Evolutionary conservation across 2,113 vertebrate species (phyloP).

Genomic region (Rhinopomastus cyanomelas): DNA sequence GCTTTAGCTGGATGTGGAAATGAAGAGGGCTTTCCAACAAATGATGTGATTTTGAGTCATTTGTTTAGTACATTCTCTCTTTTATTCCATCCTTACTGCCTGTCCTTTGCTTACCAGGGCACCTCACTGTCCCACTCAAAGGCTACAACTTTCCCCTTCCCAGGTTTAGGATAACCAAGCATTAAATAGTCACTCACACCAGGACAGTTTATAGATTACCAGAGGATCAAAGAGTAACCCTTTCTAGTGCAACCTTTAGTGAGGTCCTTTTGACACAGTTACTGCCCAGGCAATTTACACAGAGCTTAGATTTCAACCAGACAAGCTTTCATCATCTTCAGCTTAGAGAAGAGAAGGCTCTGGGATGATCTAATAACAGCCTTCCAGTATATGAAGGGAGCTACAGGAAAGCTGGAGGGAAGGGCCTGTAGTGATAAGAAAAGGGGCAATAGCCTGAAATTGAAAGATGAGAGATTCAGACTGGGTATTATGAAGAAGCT

Average conservation of each 20-base stretch:
- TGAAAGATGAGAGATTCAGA: too few relatives aligned
- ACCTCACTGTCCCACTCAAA: not conserved
- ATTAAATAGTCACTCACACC: not conserved
- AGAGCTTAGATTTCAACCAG: not conserved
- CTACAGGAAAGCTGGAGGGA: too few relatives aligned
- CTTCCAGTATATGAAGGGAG: too few relatives aligned
- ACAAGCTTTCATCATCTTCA: not conserved
- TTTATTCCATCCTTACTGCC: constrained; percentile 13
- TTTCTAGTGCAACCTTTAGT: not conserved
- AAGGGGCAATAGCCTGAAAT: too few relatives aligned
- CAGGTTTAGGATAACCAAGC: not conserved
- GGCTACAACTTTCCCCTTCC: not conserved
- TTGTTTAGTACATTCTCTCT: constrained; percentile 29
- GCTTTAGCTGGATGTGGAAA: constrained; percentile 29
- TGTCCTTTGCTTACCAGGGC: not conserved
- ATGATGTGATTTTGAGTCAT: constrained; percentile 60
- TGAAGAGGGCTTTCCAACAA: constrained; percentile 15
- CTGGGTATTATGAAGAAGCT: too few relatives aligned
- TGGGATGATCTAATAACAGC: too few relatives aligned
- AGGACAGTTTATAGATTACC: not conserved
- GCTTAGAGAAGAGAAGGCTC: too few relatives aligned
- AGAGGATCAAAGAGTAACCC: not conserved
- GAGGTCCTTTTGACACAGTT: not conserved
- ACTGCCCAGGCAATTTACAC: not conserved
- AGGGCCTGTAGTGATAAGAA: too few relatives aligned